A percentile compares a stretch with the other conserved stretches of the same genome.
Evolutionary conservation across 2,888 invertebrate genomes (phyloP).

Genomic region (Acanthosepion lycidas): DNA sequence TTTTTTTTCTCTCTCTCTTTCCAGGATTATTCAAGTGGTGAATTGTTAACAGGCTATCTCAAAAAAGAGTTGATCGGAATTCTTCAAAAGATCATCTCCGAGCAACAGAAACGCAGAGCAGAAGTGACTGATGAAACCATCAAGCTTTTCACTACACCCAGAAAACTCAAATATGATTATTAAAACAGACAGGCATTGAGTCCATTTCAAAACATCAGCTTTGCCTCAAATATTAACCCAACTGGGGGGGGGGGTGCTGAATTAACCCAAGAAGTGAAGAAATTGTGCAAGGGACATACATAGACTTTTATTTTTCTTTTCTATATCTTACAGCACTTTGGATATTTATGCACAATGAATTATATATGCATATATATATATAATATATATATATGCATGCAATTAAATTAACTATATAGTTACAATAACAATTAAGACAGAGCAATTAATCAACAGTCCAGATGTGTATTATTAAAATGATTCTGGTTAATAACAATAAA

Average conservation of each 20-base stretch:
- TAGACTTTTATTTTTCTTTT: too few species aligned
- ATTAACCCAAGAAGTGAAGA: too few species aligned
- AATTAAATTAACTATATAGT: too few species aligned
- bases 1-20: conserved; percentile 56
- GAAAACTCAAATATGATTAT: conserved; percentile 78
- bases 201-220: neutral
- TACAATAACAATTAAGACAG: too few species aligned
- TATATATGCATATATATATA: too few species aligned
- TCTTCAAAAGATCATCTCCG: conserved; percentile 84
- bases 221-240: neutral
- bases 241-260: neutral
- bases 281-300: too few species aligned
- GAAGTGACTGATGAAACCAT: conserved; percentile 89
- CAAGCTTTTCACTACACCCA: conserved; percentile 87
- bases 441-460: too few species aligned
- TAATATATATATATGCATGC: too few species aligned
- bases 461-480: too few species aligned
- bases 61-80: conserved; percentile 91
- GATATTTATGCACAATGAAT: too few species aligned
- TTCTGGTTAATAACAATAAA: too few species aligned
- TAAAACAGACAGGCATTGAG: conserved; percentile 49
- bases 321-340: too few species aligned
- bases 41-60: conserved; percentile 92
- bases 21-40: conserved; percentile 88
- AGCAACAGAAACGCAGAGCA: conserved; percentile 87